Base-by-base conservation (phyloP, 1,140 invertebrate species). In the Aphaenogaster floridana region DNA sequence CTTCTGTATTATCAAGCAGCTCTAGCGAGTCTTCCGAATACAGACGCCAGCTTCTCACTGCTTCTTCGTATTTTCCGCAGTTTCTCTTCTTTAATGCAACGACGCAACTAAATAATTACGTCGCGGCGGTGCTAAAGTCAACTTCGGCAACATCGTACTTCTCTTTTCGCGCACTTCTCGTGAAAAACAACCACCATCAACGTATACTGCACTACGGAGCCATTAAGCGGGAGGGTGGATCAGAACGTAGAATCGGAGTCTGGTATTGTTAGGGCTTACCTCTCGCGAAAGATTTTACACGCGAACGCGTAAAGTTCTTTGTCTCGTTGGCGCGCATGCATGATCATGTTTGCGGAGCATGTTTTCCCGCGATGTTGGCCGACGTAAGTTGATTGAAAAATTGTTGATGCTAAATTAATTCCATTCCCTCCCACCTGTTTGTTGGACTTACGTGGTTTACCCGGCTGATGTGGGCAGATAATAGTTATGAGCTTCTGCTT, bases 401-500 rank as follows among this genome's bases (percentile, higher is more conserved):
- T 88, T 36, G 39, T 64, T 52, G 84, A 76, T 71, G 48, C 42
- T 64, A 78, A 88, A 88, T 28, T 78, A 39, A 76, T 77, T 48
- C 42, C 11, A 50, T 64, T 78, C 45, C 45, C 50, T 17, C 11
- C 68, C 17, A 71, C 57, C 77, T 36, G 80, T 45, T 86, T 72
- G 76, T 77, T 21, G 57, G 57, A n/a, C 57, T 66, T 81, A 71
- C 54, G 21, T 54, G 84, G 84, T 83, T 84, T 76, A n/a, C 50
- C 21, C 17, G 66, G 69, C 39, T 21, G 61, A 77, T 71, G 76
- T 81, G 59, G 54, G 69, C 42, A 54, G 54, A 77, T 79, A 81
- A 78, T 66, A 57, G 54, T 77, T 78, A 69, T 66, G 78, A 80
- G 76, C 42, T 76, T 72, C 50, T 81, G 88, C 80, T 90, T 90